Evolutionary conservation across 2,888 invertebrate species (phyloP), one percentile per base, ranked within the genome.

Genomic region (Ecdyonurus torrentis): DNA sequence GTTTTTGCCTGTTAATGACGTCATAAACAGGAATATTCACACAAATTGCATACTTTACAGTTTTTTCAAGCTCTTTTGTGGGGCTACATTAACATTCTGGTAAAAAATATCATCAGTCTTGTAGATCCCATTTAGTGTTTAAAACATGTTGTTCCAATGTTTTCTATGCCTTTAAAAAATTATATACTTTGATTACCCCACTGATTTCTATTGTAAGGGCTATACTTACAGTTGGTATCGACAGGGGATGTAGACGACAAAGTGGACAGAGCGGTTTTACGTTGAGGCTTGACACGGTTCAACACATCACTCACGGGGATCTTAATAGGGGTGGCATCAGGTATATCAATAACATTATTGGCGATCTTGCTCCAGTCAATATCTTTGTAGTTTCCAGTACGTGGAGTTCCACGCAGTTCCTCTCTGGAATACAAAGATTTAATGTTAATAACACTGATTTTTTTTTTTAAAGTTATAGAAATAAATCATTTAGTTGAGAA

Each of bases 331-430:
- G 84, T 78, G 1, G 79, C 70, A 24, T 65, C 63, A 37, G 64
- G 55, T 15, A 37, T 5, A n/a, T 74, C 74, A 1, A 77, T 78
- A 52, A 81, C 79, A 1, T 83, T 83, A 7, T 85, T 79, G 0
- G 91, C 91, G 0, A 92, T 83, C 53, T 82, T 79, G 1, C 83
- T 80, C 92, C 92, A 93, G 74, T 92, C 90, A 0, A 92, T 82
- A 73, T 93, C 92, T 74, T 91, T 89, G 0, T 85, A 86, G 72
- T 86, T 85, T 69, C 86, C 85, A 52, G 89, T 90, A 67, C 93
- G 82, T 0, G 91, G 88, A 25, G 90, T 83, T 22, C 93, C 92
- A 25, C 87, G 76, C 3, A 94, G 79, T 74, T 94, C 93, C 75
- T 94, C 93, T 66, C 89, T 86, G 71, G 7, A 71, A 67, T 60